phyloP scores from a whole-genome alignment of 2,113 vertebrate species.

The Melospiza melodia region DNA sequence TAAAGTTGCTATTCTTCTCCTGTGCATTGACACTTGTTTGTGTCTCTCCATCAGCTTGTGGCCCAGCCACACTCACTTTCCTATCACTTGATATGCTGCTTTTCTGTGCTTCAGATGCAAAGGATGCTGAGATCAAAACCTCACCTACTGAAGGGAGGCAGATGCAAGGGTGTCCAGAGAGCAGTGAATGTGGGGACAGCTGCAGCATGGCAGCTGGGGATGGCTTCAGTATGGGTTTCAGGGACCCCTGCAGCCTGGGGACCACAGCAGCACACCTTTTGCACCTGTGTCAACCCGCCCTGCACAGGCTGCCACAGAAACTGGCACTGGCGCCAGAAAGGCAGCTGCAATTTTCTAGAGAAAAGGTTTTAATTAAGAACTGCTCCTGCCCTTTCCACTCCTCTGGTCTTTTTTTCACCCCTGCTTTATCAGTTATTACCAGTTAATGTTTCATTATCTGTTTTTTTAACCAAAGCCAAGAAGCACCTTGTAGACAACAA shows the following conservation, averaged over 20 bases:
- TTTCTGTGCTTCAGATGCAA: background rate
- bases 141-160: background rate
- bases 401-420: background rate
- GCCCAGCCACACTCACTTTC: background rate
- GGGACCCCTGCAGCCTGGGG: background rate
- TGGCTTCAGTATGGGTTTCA: background rate
- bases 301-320: background rate
- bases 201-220: background rate
- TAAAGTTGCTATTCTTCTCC: background rate
- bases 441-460: constrained; percentile 26
- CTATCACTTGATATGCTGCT: background rate
- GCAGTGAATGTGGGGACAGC: fast-evolving
- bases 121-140: fast-evolving
- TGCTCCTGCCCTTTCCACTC: background rate
- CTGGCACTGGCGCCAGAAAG: background rate
- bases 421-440: background rate
- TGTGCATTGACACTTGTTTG: background rate
- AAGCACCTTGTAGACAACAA: background rate
- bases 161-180: fast-evolving
- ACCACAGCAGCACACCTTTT: fast-evolving
- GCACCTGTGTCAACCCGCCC: fast-evolving
- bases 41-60: background rate
- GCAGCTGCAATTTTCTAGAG: background rate
- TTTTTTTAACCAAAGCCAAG: background rate
- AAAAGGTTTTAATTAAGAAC: background rate